Conservation (phyloP, 2,888 invertebrate genomes). For the Mechanitis mazaeus region DNA sequence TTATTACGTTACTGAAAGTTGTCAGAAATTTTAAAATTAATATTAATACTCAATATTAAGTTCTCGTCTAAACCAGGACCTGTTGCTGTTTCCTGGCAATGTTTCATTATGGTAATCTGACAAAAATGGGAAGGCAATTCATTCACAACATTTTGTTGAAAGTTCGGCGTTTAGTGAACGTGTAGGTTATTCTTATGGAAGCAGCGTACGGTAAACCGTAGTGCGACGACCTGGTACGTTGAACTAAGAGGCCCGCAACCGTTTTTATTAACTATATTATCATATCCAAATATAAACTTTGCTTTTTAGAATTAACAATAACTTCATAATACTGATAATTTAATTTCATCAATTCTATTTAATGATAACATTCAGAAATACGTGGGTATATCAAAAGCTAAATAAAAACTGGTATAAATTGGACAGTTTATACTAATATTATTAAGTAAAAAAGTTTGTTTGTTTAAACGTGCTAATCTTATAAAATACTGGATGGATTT, state of each 20-base stretch:
- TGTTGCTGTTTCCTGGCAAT: conserved; percentile 43
- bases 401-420: no score
- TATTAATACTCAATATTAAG: conserved; percentile 32
- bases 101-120: conserved; percentile 38
- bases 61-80: conserved; percentile 49
- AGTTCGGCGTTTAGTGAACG: conserved; percentile 44
- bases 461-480: no score
- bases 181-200: conserved; percentile 65
- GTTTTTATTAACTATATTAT: conserved; percentile 50
- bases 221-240: conserved; percentile 70
- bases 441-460: no score
- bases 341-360: not conserved
- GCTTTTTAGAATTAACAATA: conserved; percentile 15
- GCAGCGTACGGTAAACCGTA: conserved; percentile 63
- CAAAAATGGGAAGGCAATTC: conserved; percentile 32
- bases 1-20: no score
- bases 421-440: no score
- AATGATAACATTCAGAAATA: no score
- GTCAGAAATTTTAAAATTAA: not conserved
- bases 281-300: conserved; percentile 27
- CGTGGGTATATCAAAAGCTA: no score
- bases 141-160: conserved; percentile 22
- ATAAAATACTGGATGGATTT: no score
- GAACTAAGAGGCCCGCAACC: conserved; percentile 63
- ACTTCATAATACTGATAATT: conserved; percentile 9